phyloP scores from a whole-genome alignment of 1,140 invertebrate genomes.

The Tachypleus tridentatus region DNA sequence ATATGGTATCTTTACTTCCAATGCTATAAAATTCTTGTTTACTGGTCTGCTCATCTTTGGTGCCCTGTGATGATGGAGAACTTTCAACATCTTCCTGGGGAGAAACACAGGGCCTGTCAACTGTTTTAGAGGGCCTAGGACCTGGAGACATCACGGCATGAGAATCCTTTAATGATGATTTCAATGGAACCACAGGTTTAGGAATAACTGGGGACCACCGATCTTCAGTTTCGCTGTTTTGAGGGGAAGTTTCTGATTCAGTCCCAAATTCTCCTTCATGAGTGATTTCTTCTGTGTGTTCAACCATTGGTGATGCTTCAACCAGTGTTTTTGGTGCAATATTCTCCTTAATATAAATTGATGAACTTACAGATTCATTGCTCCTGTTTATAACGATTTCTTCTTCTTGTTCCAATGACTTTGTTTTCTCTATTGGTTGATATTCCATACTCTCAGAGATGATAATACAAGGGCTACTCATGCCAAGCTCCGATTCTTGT shows the following conservation, averaged over 20 bases:
- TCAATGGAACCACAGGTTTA: conserved; percentile 17
- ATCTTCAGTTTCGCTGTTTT: neutral
- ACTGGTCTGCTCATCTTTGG: neutral
- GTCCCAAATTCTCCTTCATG: too few relatives aligned
- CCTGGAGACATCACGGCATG: conserved; percentile 4
- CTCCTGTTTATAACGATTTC: too few relatives aligned
- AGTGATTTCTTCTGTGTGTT: too few relatives aligned
- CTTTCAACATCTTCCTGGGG: conserved; percentile 8
- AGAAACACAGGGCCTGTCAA: conserved; percentile 13
- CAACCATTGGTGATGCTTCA: too few relatives aligned
- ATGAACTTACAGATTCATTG: too few relatives aligned
- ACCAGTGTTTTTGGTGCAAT: too few relatives aligned
- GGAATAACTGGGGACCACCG: conserved; percentile 3
- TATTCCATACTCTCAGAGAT: conserved; percentile 15
- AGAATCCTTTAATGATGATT: conserved; percentile 14
- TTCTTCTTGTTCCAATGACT: too few relatives aligned
- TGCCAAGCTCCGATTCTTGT: conserved; percentile 10
- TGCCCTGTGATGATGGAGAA: conserved; percentile 11
- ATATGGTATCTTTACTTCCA: conserved; percentile 18
- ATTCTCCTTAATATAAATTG: too few relatives aligned
- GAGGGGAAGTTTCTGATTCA: too few relatives aligned
- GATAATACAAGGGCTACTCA: conserved; percentile 8
- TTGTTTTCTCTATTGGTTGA: neutral
- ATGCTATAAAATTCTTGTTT: conserved; percentile 6
- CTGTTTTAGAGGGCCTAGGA: conserved; percentile 13